Percentiles rank a stretch among this genome's conserved stretches.
Evolutionary conservation across 2,113 vertebrate genomes (phyloP).

Genomic region (Sorex fumeus): DNA sequence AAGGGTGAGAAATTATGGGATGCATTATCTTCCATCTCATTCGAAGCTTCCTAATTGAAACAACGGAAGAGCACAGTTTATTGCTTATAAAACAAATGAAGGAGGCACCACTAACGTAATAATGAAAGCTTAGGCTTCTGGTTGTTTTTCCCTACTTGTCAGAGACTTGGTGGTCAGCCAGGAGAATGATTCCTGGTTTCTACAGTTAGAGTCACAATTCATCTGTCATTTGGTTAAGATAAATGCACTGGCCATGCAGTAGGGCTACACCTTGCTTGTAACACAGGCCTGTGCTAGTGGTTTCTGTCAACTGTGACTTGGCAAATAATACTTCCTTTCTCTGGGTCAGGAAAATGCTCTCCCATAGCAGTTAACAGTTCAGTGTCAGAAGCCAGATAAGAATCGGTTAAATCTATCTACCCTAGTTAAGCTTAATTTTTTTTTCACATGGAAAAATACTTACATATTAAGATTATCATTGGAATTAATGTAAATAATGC

Average conservation of each 20-base stretch:
- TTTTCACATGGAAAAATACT: conserved; percentile 33
- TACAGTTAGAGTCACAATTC: conserved; percentile 64
- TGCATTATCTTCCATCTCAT: conserved; percentile 89
- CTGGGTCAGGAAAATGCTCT: conserved; percentile 20
- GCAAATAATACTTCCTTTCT: conserved; percentile 6
- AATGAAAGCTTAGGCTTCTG: conserved; percentile 72
- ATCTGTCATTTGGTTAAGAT: conserved; percentile 79
- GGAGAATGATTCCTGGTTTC: conserved; percentile 57
- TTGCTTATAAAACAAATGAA: conserved; percentile 87
- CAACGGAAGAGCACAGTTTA: conserved; percentile 81
- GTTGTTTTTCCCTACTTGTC: conserved; percentile 65
- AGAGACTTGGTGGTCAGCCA: conserved; percentile 71
- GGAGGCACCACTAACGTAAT: conserved; percentile 74
- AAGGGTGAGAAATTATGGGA: conserved; percentile 87
- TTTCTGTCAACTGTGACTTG: conserved; percentile 54
- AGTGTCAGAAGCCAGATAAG: conserved; percentile 1
- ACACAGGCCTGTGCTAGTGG: background rate
- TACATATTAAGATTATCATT: background rate
- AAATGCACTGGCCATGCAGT: conserved; percentile 40
- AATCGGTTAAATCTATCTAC: conserved; percentile 18
- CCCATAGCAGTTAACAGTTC: conserved; percentile 14
- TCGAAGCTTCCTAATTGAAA: conserved; percentile 89
- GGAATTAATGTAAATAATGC: conserved; percentile 24
- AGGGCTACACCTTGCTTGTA: conserved; percentile 37
- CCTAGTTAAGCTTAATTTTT: background rate